Evolutionary conservation across 2,888 invertebrate genomes (phyloP).

Genomic region (Aplocera efformata): DNA sequence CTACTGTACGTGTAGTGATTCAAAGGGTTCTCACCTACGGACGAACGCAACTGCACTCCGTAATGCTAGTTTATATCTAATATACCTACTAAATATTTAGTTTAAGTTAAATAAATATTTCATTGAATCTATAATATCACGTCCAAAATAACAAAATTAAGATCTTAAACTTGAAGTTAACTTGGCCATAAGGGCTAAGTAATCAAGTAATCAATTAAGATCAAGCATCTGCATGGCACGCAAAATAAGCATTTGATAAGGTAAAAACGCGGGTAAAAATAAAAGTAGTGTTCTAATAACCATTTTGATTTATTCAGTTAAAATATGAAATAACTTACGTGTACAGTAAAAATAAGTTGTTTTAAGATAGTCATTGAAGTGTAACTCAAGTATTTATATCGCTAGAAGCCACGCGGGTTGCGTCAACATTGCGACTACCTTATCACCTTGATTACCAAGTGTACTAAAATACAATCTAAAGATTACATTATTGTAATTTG

Average conservation of each 20-base stretch:
- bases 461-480: slow-evolving; percentile 71
- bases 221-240: too few relatives aligned
- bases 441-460: slow-evolving; percentile 59
- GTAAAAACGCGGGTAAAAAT: slow-evolving; percentile 1
- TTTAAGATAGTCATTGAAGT: slow-evolving; percentile 70
- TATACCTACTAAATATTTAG: not conserved
- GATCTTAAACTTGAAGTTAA: too few relatives aligned
- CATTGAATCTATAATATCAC: too few relatives aligned
- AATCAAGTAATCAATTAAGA: too few relatives aligned
- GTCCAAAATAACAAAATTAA: too few relatives aligned
- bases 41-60: too few relatives aligned
- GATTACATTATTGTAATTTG: slow-evolving; percentile 79
- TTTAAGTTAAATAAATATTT: too few relatives aligned
- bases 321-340: slow-evolving; percentile 80
- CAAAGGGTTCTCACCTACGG: too few relatives aligned
- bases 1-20: too few relatives aligned
- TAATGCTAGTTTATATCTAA: too few relatives aligned
- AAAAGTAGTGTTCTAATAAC: slow-evolving; percentile 56
- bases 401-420: slow-evolving; percentile 56
- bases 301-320: slow-evolving; percentile 80
- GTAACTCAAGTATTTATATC: slow-evolving; percentile 52
- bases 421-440: slow-evolving; percentile 53
- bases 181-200: too few relatives aligned
- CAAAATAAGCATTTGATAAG: not conserved
- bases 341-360: slow-evolving; percentile 79